Base-by-base conservation (phyloP, 2,888 invertebrate genomes). In the Yponomeuta evonymella region DNA sequence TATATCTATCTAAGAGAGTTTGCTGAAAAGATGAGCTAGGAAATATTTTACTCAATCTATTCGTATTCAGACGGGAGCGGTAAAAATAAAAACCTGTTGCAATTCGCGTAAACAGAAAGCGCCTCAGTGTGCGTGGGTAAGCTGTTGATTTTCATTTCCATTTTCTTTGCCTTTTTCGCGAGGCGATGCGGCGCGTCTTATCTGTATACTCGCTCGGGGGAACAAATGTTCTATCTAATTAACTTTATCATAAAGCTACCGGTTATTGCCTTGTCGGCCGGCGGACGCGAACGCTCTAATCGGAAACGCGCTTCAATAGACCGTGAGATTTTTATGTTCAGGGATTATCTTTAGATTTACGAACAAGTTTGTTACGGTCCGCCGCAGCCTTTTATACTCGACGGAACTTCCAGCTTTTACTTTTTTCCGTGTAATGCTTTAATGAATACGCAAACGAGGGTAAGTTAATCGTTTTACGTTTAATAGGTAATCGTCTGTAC, bases 191-290 rank as follows among this genome's bases (percentile, higher is more conserved):
- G 72, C 10, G 71, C 81, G 79, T 81, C 87, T 87, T 84, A 87
- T 87, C 86, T 85, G 85, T 86, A 80, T 83, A 82, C 81, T 77
- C 78, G 87, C 89, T 88, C 88, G 78, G 74, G 90, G 88, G 90
- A 90, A 85, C 83, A 83, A 89, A 89, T 89, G 89, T 87, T 87
- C 83, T 83, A 87, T 85, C 88, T 89, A 90, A 90, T 90, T 90
- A 90, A 89, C 86, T 89, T 89, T 87, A 90, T 89, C 86, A 89
- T 90, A 90, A 89, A 88, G 83, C 82, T 58, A 80, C 82, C 79
- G 83, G 85, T 83, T 88, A 89, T 87, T 89, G 85, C 87, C 82
- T 85, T 85, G 85, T 84, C 84, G 80, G 73, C 78, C 76, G 79
- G 76, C 79, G 76, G 80, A 81, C 80, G 81, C 51, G 81, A 5